These are phyloP conservation scores for Callipepla californica DNA, from an alignment of 2,113 vertebrate genomes.

Conservation along the genomic window DNA sequence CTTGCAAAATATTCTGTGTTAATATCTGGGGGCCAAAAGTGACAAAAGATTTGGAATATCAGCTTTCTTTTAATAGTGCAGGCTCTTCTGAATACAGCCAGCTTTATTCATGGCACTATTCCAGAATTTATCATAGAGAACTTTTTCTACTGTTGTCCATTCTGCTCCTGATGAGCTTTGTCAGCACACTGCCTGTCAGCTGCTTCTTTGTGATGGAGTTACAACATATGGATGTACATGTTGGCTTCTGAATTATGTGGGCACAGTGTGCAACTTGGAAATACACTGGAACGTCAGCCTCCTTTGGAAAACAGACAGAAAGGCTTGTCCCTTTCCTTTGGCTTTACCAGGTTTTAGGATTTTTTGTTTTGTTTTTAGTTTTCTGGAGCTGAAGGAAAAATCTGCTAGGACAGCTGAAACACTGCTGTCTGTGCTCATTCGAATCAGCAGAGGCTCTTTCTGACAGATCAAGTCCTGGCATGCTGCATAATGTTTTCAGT, in stretches of 20 bases:
- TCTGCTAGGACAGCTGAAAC: conserved; percentile 5
- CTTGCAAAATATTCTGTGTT: background rate
- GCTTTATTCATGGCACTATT: background rate
- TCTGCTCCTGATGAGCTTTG: background rate
- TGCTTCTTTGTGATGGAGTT: background rate
- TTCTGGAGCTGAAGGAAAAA: conserved; percentile 8
- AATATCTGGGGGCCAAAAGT: background rate
- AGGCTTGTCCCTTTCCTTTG: background rate
- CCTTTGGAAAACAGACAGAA: background rate
- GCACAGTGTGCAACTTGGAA: background rate
- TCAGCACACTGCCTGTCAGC: background rate
- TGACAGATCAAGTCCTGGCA: background rate
- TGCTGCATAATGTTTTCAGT: background rate
- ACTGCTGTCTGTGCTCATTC: background rate
- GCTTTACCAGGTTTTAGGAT: background rate
- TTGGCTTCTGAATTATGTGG: background rate
- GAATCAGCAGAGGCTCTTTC: background rate
- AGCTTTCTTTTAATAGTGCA: background rate
- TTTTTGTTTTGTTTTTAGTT: background rate
- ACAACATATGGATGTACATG: rapidly evolving
- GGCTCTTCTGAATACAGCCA: background rate
- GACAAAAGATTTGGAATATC: background rate
- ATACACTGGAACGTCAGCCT: background rate
- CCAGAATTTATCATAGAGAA: background rate
- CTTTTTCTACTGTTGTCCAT: background rate